Conservation (phyloP, 1,140 invertebrate genomes). For the Camponotus floridanus region DNA sequence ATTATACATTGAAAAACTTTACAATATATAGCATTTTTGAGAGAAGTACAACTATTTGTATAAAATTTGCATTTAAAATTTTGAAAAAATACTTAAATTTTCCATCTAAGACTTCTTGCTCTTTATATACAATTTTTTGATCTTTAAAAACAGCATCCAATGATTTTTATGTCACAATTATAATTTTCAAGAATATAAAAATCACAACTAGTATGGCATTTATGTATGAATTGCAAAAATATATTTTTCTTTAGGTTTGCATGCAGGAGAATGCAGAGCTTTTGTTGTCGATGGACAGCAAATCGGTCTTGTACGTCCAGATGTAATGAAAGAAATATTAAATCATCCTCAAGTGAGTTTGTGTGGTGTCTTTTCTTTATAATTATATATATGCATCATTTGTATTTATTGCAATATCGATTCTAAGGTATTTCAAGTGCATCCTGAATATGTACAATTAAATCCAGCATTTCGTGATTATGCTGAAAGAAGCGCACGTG, state of each 20-base stretch:
- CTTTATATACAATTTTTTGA: background rate
- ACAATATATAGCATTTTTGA: background rate
- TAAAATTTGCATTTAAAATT: background rate
- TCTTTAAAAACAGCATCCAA: background rate
- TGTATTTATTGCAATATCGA: slow-evolving; percentile 27
- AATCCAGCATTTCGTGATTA: slow-evolving; percentile 95
- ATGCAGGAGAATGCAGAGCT: slow-evolving; percentile 92
- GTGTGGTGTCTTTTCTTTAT: background rate
- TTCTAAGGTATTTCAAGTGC: slow-evolving; percentile 89
- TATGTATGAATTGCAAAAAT: slow-evolving; percentile 12
- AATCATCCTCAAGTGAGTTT: slow-evolving; percentile 92
- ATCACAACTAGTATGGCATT: slow-evolving; percentile 21
- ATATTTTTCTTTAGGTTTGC: slow-evolving; percentile 87
- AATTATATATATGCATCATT: background rate
- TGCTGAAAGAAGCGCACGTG: slow-evolving; percentile 91
- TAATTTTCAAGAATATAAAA: background rate
- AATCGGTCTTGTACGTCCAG: slow-evolving; percentile 94
- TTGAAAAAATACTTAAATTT: background rate
- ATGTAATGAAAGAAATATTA: slow-evolving; percentile 92
- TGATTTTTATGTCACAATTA: slow-evolving; percentile 16
- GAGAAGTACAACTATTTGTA: background rate
- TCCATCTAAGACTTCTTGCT: background rate
- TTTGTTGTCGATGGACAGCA: slow-evolving; percentile 95
- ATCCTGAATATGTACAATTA: slow-evolving; percentile 91
- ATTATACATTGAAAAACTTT: background rate